Percentiles rank a stretch among this genome's conserved stretches.
These are phyloP conservation scores for Paramisgurnus dabryanus DNA, from an alignment of 2,113 vertebrate genomes.

Conservation along the genomic window DNA sequence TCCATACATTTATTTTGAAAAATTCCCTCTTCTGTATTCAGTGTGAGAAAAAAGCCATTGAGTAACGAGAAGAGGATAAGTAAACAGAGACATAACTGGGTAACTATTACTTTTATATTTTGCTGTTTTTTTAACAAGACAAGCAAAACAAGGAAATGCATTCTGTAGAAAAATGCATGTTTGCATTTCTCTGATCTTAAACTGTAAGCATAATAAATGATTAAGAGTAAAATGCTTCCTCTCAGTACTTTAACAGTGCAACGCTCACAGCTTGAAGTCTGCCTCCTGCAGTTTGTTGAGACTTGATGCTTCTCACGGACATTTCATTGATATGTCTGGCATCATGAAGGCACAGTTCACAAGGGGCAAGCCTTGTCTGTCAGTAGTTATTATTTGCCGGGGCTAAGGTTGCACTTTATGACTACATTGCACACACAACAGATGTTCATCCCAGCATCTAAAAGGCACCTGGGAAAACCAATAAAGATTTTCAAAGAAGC, in stretches of 20 bases:
- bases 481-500: slow-evolving; percentile 45
- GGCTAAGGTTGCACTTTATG: slow-evolving; percentile 46
- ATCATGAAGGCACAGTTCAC: slow-evolving; percentile 21
- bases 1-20: too few species aligned
- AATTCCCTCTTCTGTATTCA: too few species aligned
- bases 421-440: slow-evolving; percentile 39
- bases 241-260: slow-evolving; percentile 2
- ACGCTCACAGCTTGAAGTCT: slow-evolving; percentile 31
- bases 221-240: slow-evolving; percentile 14
- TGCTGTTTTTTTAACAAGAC: neutral
- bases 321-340: slow-evolving; percentile 45
- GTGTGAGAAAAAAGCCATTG: too few species aligned
- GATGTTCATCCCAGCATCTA: slow-evolving; percentile 42
- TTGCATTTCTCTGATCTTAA: neutral
- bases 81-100: too few species aligned
- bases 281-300: slow-evolving; percentile 9
- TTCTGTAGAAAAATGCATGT: neutral
- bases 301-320: slow-evolving; percentile 6
- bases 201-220: slow-evolving; percentile 38
- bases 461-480: slow-evolving; percentile 38
- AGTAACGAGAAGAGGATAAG: too few species aligned
- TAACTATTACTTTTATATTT: neutral
- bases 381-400: slow-evolving; percentile 39
- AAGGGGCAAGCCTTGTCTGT: slow-evolving; percentile 15
- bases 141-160: neutral